Evolutionary conservation across 2,888 invertebrate genomes (phyloP), one percentile per base, ranked within the genome.

Genomic region (Mesorhabditis sp.): DNA sequence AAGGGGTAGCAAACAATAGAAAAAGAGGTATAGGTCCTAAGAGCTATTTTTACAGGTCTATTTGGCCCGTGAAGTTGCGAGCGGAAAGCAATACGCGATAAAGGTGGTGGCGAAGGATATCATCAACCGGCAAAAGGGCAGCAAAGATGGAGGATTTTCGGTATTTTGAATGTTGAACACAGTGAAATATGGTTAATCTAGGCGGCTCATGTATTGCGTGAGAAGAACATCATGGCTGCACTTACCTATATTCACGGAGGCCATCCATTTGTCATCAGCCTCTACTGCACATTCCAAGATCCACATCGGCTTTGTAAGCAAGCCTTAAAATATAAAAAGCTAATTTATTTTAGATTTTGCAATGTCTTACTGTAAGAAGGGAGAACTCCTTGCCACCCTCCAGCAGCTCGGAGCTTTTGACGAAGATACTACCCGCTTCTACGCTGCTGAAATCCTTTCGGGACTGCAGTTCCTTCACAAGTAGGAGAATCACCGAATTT

Each of bases 241-340:
- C 88, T 95, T 82, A 92, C 91, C 80, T 90, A 91, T 75, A 86
- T 91, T 80, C 64, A 71, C 7, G 75, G 74, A 3, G 90, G 91
- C 72, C 86, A 87, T 72, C 92, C 93, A 74, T 95, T 93, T 87
- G 94, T 98, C 87, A 94, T 96, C 68, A 92, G 92, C 86, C 90
- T 99, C 72, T 94, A 92, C 87, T 95, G 93, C 88, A 95, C 97
- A 71, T 99, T 98, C 89, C 97, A 99, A 89, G 96, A 97, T 86
- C 86, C 90, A 45, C 92, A 93, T 82, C 90, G 93, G 84, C 90
- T 97, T 72, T 97, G 90, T 90, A 88, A 79, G 82, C 73, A 45
- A 7, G 2, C 10, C 43, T 41, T 4, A 45, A 44, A 62, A 50
- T 45, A 70, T 15, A 13, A 62, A 62, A 43, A 68, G 61, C 13